These are phyloP conservation scores for Elanus axillaris DNA, from an alignment of 2,113 vertebrate species.

Conservation along the genomic window DNA sequence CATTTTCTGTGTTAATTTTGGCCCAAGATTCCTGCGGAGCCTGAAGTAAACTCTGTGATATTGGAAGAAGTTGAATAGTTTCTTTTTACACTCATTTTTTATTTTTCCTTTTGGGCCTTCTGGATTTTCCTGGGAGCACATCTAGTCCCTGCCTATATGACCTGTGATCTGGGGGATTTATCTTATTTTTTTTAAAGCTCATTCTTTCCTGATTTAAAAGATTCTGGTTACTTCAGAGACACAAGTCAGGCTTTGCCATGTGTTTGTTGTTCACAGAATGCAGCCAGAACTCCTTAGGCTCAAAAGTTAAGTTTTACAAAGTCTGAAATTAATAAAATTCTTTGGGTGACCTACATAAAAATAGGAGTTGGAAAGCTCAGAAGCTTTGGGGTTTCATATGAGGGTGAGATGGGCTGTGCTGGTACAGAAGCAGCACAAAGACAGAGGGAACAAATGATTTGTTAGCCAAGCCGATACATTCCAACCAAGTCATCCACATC, in stretches of 20 bases:
- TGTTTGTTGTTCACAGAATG: fast-evolving
- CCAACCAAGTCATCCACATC: background rate
- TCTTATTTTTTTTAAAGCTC: background rate
- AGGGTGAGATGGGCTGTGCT: background rate
- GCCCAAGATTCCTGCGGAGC: background rate
- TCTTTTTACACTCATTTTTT: background rate
- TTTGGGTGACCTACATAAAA: background rate
- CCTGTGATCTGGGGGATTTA: background rate
- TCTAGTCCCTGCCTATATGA: background rate
- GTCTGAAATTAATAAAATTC: background rate
- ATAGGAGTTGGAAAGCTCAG: background rate
- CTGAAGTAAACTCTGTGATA: background rate
- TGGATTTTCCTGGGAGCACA: background rate
- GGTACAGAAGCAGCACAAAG: background rate
- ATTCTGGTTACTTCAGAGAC: background rate
- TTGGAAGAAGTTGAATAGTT: background rate
- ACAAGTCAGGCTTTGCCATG: background rate
- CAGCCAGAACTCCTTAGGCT: background rate
- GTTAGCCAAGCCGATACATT: background rate
- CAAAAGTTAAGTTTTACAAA: background rate
- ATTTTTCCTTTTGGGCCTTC: background rate
- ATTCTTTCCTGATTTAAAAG: background rate
- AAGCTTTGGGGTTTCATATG: background rate
- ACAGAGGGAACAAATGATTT: background rate
- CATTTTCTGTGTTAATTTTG: background rate